phyloP scores from a whole-genome alignment of 1,140 invertebrate genomes.

The Adelges cooleyi region DNA sequence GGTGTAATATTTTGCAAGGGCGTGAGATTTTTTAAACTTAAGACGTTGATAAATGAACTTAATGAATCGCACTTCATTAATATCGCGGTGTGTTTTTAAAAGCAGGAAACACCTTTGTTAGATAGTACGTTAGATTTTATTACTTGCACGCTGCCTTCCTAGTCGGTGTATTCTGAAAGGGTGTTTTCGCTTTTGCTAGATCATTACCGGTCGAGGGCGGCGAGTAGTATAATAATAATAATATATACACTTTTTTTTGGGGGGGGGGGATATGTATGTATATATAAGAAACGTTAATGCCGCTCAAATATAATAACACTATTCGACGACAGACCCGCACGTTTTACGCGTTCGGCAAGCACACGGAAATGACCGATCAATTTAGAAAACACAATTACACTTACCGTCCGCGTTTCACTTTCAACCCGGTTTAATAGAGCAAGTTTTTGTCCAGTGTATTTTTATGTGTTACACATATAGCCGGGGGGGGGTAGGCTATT shows the following conservation, averaged over 20 bases:
- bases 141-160: not conserved
- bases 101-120: conserved; percentile 25
- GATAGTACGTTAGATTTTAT: conserved; percentile 7
- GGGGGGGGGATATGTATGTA: no score
- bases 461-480: no score
- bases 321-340: not conserved
- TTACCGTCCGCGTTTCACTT: no score
- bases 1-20: no score
- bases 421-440: not conserved
- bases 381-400: not conserved
- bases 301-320: conserved; percentile 10
- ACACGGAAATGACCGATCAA: conserved; percentile 23
- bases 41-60: conserved; percentile 24
- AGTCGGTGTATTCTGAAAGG: conserved; percentile 1
- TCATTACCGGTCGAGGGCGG: conserved; percentile 24
- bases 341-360: not conserved
- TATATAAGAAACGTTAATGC: conserved; percentile 17
- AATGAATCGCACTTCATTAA: conserved; percentile 24
- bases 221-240: no score
- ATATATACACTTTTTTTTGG: no score
- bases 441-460: no score
- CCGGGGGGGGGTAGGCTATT: no score
- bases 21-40: not conserved
- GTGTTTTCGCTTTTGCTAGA: conserved; percentile 15
- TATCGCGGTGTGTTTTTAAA: conserved; percentile 12